Evolutionary conservation across 2,888 invertebrate genomes (phyloP).

Genomic region (Pristionchus japonicus): DNA sequence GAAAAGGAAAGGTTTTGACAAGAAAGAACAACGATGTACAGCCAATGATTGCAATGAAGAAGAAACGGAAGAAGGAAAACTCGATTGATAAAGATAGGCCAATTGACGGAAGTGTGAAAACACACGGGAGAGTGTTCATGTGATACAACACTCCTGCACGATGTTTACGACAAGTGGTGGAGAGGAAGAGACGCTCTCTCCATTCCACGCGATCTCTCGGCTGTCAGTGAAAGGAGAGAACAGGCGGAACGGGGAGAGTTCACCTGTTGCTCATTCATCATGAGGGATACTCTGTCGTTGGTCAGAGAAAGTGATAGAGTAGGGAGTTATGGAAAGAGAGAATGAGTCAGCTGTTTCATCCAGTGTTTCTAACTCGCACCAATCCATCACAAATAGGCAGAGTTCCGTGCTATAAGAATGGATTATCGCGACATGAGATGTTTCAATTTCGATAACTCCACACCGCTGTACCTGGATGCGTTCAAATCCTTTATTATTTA

Average conservation of each 20-base stretch:
- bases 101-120: not conserved
- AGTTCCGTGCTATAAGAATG: not conserved
- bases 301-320: not conserved
- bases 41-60: not conserved
- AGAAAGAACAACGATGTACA: not conserved
- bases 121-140: conserved; percentile 1
- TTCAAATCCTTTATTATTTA: too few species aligned
- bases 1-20: too few species aligned
- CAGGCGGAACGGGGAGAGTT: not conserved
- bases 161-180: not conserved
- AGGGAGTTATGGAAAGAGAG: not conserved
- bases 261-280: not conserved
- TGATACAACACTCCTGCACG: not conserved
- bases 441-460: too few species aligned
- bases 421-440: not conserved
- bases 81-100: not conserved
- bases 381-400: not conserved
- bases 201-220: not conserved
- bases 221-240: not conserved
- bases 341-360: not conserved
- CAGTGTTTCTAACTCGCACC: not conserved
- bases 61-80: not conserved
- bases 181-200: not conserved
- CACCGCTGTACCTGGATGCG: too few species aligned
- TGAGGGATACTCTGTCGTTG: not conserved